Evolutionary conservation across 2,888 invertebrate genomes (phyloP), one percentile per base, ranked within the genome.

Genomic region (Zygaena filipendulae): DNA sequence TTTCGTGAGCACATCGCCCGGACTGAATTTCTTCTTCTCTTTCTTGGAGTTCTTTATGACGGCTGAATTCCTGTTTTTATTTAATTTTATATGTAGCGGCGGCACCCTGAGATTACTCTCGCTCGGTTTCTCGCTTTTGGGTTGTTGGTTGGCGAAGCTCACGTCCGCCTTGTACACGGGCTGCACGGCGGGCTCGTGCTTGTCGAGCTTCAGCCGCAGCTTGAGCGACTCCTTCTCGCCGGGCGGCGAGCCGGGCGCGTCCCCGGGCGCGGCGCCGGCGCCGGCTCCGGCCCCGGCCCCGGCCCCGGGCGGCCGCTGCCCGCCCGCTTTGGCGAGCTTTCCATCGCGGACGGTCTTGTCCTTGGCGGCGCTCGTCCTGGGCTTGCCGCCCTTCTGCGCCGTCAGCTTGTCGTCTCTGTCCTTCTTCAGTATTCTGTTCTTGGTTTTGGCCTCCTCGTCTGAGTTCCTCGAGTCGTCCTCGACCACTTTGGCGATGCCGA

Each of bases 1-100:
- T 52, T 82, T 85, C 26, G 77, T 61, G 43, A 79, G 82, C 14
- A 79, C 48, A 22, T 82, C 53, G 7, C 80, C 80, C 0, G 71
- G 66, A 18, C 67, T 67, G 35, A 75, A 62, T 48, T 84, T 84
- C 49, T 83, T 84, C 45, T 86, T 80, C 33, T 85, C 83, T 43
- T 88, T 88, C 45, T 89, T 88, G 26, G 88, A 88, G 54, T 88
- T 87, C 51, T 87, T 90, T 44, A 92, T 92, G 25, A 94, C 91
- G 21, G 91, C 91, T 0, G 91, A 91, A 59, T 92, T 92, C 32
- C 92, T 83, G 1, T 92, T 92, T 34, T 93, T 82, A n/a, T n/a
- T n/a, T 21, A 95, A 70, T 32, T 92, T 92, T 47, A 95, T 94
- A 59, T 94, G 94, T 35, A 94, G 72, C 2, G 94, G 95, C 5